Evolutionary conservation across 2,888 invertebrate genomes (phyloP).

Genomic region (Cheilosia impressa): DNA sequence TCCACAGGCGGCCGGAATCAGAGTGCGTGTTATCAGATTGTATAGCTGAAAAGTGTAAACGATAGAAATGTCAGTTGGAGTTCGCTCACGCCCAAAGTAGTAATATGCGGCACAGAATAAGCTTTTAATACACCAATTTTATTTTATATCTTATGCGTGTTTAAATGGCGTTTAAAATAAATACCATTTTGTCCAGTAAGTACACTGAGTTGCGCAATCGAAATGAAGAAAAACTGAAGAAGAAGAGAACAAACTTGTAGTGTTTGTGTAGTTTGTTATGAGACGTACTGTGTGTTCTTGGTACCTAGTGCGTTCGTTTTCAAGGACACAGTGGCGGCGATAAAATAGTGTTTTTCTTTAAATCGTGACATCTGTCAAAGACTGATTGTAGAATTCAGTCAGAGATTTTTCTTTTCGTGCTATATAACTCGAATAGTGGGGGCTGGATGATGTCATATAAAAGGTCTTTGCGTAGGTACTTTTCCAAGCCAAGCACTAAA

Average conservation of each 20-base stretch:
- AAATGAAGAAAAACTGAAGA: slow-evolving; percentile 28
- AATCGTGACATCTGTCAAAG: slow-evolving; percentile 20
- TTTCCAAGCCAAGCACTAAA: too few relatives aligned
- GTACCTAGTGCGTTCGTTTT: too few relatives aligned
- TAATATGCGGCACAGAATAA: background rate
- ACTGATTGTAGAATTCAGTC: background rate
- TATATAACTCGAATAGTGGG: too few relatives aligned
- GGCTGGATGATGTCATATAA: too few relatives aligned
- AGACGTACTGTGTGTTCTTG: slow-evolving; percentile 50
- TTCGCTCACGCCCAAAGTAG: slow-evolving; percentile 26
- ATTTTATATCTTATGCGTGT: background rate
- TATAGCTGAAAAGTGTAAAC: slow-evolving; percentile 61
- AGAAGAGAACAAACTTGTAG: slow-evolving; percentile 50
- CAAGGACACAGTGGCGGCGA: slow-evolving; percentile 41
- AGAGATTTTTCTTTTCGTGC: too few relatives aligned
- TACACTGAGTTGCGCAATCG: slow-evolving; percentile 61
- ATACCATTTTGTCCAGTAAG: slow-evolving; percentile 55
- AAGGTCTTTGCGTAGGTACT: too few relatives aligned
- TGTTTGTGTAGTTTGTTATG: slow-evolving; percentile 49
- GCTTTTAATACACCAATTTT: background rate
- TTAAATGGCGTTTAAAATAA: slow-evolving; percentile 4
- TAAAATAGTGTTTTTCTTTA: background rate
- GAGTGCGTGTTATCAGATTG: slow-evolving; percentile 60
- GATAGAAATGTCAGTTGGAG: slow-evolving; percentile 42
- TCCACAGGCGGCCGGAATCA: slow-evolving; percentile 66